Percentiles rank a stretch among this genome's conserved stretches.
Evolutionary conservation across 2,113 vertebrate genomes (phyloP).

Genomic region (Antidorcas marsupialis): DNA sequence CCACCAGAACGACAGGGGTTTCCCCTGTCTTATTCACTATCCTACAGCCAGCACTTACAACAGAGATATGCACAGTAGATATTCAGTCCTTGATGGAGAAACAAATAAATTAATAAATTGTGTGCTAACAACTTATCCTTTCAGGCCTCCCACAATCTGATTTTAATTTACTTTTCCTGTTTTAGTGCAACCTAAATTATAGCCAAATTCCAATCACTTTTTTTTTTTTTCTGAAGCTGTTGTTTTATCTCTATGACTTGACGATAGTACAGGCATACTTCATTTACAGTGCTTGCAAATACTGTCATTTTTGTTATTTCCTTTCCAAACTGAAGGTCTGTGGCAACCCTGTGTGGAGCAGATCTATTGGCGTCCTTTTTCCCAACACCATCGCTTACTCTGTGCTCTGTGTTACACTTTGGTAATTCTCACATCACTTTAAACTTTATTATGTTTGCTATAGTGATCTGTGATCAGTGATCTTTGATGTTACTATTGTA

Average conservation of each 20-base stretch:
- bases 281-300: neutral
- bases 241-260: neutral
- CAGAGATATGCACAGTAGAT: neutral
- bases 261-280: neutral
- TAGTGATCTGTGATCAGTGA: neutral
- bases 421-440: neutral
- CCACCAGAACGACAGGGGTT: fast-evolving
- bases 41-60: neutral
- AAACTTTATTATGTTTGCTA: neutral
- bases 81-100: neutral
- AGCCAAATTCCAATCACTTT: neutral
- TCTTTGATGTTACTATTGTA: neutral
- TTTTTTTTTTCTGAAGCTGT: neutral
- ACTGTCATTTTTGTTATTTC: neutral
- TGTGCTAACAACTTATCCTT: neutral
- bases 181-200: neutral
- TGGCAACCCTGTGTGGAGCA: neutral
- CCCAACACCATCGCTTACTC: neutral
- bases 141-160: neutral
- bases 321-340: neutral
- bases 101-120: neutral
- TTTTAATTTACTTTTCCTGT: neutral
- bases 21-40: neutral
- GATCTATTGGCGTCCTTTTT: neutral
- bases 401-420: neutral